phyloP scores from a whole-genome alignment of 2,113 vertebrate species.

The Trochalopteron elliotii region DNA sequence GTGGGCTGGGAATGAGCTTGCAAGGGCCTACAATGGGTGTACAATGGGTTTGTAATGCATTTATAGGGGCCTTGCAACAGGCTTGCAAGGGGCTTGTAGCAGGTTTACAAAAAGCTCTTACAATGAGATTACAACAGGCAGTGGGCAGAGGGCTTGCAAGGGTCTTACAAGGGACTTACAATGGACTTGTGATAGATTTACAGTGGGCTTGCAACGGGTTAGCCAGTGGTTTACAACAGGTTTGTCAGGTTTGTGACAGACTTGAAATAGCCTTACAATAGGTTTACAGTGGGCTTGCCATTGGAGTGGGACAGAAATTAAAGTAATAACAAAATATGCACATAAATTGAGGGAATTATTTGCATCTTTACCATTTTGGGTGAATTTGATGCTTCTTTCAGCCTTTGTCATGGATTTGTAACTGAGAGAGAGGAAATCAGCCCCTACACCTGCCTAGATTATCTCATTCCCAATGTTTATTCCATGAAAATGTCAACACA shows the following conservation, averaged over 20 bases:
- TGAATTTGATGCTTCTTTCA: background rate
- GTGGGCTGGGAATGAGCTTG: accelerated
- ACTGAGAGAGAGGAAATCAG: background rate
- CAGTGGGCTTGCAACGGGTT: accelerated
- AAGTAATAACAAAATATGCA: background rate
- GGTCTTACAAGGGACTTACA: too few relatives aligned
- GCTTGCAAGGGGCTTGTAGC: accelerated
- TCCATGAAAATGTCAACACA: background rate
- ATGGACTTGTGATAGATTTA: accelerated
- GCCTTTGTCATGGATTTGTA: accelerated
- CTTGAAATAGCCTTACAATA: background rate
- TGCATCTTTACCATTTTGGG: background rate
- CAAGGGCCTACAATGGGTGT: background rate
- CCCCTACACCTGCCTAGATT: background rate
- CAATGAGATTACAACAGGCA: accelerated
- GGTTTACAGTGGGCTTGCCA: background rate
- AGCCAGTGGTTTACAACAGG: background rate
- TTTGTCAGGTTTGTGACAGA: background rate
- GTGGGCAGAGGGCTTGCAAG: accelerated
- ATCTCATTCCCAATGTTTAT: accelerated
- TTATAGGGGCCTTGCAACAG: accelerated
- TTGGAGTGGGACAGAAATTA: background rate
- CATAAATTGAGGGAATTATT: background rate
- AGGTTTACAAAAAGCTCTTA: background rate
- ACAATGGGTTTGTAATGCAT: background rate